Evolutionary conservation across 2,797 vertebrate genomes (phyloP), one percentile per base, ranked within the genome.

Genomic region (Chiroxiphia lanceolata): DNA sequence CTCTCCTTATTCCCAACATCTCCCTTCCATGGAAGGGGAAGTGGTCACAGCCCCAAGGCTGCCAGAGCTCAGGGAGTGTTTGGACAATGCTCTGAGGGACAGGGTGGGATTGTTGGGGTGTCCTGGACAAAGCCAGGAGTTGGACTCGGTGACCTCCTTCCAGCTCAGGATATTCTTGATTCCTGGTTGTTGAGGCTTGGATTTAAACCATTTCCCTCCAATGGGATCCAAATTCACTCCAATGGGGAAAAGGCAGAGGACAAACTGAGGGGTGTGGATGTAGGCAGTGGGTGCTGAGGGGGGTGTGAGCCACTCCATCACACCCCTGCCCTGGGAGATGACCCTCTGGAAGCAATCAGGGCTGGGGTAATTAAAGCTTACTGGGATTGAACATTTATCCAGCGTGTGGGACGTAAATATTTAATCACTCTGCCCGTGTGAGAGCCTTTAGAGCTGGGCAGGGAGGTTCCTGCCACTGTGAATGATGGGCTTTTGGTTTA

Each of bases 261-360:
- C 70, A 22, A 3, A 10, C 6, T 3, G 57, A 4, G 27, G 53
- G 31, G n/a, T 8, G 26, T 17, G 47, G n/a, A 4, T 21, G 65
- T 9, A 13, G 19, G n/a, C 3, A 4, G 38, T 17, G 61, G 56
- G 38, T 61, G 40, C 67, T 45, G 67, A 3, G 2, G 6, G 40
- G 5, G 36, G 4, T n/a, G 6, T 19, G 50, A 45, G 57, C 47
- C n/a, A 0, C 38, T 56, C 31, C 31, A 1, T 6, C 42, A 1
- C 15, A 27, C 1, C 68, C 10, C 20, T 17, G 75, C 79, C 25
- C 26, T 25, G 72, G 2, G 0, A 31, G 70, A 9, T 14, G 71
- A 26, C n/a, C 56, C 65, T 34, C 36, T 15, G n/a, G n/a, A 29
- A 27, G 45, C 60, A 50, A 4, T 29, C 47, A 47, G 75, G 60